Evolutionary conservation across 1,140 invertebrate species (phyloP).

Genomic region (Caenorhabditis brenneri): DNA sequence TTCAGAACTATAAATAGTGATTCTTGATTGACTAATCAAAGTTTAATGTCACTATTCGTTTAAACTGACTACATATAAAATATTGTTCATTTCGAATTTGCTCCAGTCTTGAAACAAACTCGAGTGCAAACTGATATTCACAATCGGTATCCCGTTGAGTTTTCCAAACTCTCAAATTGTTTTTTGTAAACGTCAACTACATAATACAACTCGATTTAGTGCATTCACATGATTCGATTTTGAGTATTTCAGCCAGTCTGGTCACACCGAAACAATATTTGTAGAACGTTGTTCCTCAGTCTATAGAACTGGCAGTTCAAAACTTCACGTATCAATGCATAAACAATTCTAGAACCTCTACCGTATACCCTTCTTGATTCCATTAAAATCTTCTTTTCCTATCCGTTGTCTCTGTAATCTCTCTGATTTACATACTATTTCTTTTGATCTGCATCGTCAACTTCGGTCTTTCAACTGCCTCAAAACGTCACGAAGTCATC

Average conservation of each 20-base stretch:
- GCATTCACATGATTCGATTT: neutral
- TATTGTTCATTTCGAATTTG: no score
- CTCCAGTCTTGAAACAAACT: no score
- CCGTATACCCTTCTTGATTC: neutral
- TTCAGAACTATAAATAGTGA: neutral
- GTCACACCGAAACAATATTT: neutral
- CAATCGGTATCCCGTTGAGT: neutral
- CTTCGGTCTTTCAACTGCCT: conserved; percentile 21
- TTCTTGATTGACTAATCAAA: neutral
- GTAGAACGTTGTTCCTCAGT: neutral
- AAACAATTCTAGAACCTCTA: neutral
- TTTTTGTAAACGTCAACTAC: neutral
- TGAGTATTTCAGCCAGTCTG: neutral
- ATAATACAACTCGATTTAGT: neutral
- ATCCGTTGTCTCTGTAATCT: conserved; percentile 25
- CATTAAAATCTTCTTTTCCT: neutral
- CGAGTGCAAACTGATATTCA: no score
- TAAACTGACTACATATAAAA: no score
- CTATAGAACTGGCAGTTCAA: neutral
- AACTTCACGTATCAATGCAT: neutral
- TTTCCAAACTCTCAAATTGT: neutral
- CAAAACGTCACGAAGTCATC: conserved; percentile 15
- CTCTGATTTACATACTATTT: neutral
- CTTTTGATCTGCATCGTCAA: neutral
- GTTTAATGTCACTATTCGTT: neutral